Evolutionary conservation across 1,140 invertebrate species (phyloP).

Genomic region (Ips typographus): DNA sequence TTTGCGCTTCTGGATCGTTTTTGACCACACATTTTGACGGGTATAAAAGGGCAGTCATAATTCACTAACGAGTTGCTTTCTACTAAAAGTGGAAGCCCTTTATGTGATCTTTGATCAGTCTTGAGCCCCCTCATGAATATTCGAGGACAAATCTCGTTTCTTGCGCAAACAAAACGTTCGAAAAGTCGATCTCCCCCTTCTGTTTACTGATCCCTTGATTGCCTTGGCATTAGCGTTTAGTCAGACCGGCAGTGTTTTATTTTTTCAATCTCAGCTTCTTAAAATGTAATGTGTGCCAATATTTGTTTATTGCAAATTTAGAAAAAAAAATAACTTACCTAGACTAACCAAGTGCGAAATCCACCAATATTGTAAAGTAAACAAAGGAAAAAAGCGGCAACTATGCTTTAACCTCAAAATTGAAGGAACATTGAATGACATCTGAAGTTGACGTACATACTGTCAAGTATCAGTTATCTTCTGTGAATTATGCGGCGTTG

Average conservation of each 20-base stretch:
- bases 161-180: conserved; percentile 31
- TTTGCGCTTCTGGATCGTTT: too few relatives aligned
- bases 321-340: too few relatives aligned
- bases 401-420: background rate
- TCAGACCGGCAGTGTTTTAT: conserved; percentile 3
- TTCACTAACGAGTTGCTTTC: too few relatives aligned
- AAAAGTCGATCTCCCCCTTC: conserved; percentile 24
- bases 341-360: too few relatives aligned
- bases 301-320: too few relatives aligned
- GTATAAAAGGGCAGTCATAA: too few relatives aligned
- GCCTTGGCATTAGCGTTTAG: conserved; percentile 26
- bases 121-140: conserved; percentile 24
- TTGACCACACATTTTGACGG: too few relatives aligned
- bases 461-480: too few relatives aligned
- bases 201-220: conserved; percentile 31
- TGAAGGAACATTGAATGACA: too few relatives aligned
- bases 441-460: too few relatives aligned
- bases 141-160: conserved; percentile 30
- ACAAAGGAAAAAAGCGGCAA: background rate
- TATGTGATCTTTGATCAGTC: background rate
- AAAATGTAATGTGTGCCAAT: background rate
- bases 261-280: conserved; percentile 7
- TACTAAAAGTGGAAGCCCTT: background rate
- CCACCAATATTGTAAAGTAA: too few relatives aligned
- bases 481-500: too few relatives aligned